phyloP scores from a whole-genome alignment of 37 sponge, comb jelly and placozoan genomes.

The Petrosia ficiformis region DNA sequence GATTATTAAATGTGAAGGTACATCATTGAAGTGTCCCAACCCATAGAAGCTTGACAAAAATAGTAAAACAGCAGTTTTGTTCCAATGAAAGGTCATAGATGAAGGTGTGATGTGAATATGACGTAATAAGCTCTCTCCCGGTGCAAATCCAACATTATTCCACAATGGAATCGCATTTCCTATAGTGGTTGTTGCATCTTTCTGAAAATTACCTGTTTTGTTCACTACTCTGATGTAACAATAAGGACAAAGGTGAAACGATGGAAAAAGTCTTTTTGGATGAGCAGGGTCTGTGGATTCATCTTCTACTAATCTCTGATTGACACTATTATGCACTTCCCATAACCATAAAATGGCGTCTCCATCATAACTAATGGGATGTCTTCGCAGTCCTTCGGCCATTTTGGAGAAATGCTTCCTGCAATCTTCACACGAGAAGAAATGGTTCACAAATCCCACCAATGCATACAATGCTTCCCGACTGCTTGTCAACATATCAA shows the following conservation, averaged over 20 bases:
- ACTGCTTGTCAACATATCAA: neutral
- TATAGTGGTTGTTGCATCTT: neutral
- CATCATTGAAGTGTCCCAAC: neutral
- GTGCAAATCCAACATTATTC: conserved; percentile 24
- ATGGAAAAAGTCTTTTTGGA: conserved; percentile 89
- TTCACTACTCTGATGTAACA: conserved; percentile 39
- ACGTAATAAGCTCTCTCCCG: conserved; percentile 4
- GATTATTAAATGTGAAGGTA: neutral
- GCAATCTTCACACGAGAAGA: conserved; percentile 91
- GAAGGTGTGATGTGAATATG: neutral
- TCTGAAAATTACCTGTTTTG: neutral
- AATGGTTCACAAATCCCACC: conserved; percentile 61
- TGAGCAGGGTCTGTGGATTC: conserved; percentile 54
- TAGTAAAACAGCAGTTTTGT: conserved; percentile 53
- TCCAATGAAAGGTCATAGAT: conserved; percentile 26
- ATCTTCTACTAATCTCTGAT: conserved; percentile 50
- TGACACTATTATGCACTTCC: conserved; percentile 90
- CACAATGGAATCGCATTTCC: conserved; percentile 4
- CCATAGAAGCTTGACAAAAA: conserved; percentile 55
- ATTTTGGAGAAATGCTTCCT: conserved; percentile 78
- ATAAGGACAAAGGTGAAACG: conserved; percentile 59
- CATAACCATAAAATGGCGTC: conserved; percentile 94
- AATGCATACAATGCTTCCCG: conserved; percentile 1
- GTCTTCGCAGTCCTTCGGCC: conserved; percentile 18
- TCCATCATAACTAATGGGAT: conserved; percentile 30